Percentiles rank a stretch among this genome's conserved stretches.
Conservation (phyloP, 2,888 invertebrate species). For the Eristalinus aeneus region DNA sequence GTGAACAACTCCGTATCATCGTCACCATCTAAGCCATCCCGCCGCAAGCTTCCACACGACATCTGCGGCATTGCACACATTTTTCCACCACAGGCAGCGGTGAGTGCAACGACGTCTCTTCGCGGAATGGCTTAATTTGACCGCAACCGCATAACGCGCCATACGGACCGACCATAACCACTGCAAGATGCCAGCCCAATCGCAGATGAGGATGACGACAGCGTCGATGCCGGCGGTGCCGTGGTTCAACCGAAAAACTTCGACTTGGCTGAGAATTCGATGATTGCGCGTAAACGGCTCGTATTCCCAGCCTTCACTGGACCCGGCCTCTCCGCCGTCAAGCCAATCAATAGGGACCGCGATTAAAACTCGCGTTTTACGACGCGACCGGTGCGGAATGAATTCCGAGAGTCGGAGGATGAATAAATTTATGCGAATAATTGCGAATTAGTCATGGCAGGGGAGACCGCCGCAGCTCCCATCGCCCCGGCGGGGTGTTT, state of each 20-base stretch:
- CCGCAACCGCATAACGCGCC: conserved; percentile 30
- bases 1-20: conserved; percentile 1
- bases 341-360: conserved; percentile 11
- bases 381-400: conserved; percentile 1
- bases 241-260: neutral
- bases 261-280: neutral
- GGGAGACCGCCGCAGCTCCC: neutral
- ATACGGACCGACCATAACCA: conserved; percentile 45
- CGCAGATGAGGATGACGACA: neutral
- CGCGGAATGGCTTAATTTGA: conserved; percentile 52
- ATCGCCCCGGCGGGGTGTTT: neutral
- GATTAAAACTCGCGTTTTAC: conserved; percentile 25
- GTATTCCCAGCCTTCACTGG: conserved; percentile 16
- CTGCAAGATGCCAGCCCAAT: conserved; percentile 3
- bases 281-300: conserved; percentile 2
- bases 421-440: conserved; percentile 19
- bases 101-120: conserved; percentile 33
- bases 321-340: conserved; percentile 1
- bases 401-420: neutral
- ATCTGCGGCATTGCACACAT: conserved; percentile 28
- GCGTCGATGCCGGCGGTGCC: conserved; percentile 1
- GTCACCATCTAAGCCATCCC: neutral
- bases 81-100: conserved; percentile 48
- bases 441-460: conserved; percentile 10
- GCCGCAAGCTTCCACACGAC: conserved; percentile 17